A percentile compares a stretch with the other conserved stretches of the same genome.
phyloP scores from a whole-genome alignment of 2,888 invertebrate species.

The Blomia tropicalis region DNA sequence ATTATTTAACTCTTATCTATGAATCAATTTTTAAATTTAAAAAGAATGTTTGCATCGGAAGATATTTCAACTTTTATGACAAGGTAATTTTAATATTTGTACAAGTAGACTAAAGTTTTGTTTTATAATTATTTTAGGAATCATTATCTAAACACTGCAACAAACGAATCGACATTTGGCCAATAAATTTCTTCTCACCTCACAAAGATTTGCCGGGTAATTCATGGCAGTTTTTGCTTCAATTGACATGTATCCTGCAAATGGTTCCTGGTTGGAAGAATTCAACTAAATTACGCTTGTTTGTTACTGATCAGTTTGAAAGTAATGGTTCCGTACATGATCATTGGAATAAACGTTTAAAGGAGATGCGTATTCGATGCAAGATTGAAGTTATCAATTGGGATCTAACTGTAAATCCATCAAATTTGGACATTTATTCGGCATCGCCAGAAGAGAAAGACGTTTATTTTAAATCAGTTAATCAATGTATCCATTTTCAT shows the following conservation, averaged over 20 bases:
- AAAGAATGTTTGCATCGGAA: slow-evolving; percentile 82
- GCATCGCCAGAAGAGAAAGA: slow-evolving; percentile 3
- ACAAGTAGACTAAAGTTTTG: too few relatives aligned
- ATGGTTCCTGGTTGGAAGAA: slow-evolving; percentile 79
- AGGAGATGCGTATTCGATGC: slow-evolving; percentile 69
- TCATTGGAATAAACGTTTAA: slow-evolving; percentile 45
- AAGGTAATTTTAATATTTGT: slow-evolving; percentile 41
- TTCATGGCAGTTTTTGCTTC: slow-evolving; percentile 66
- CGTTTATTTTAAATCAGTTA: slow-evolving; percentile 40
- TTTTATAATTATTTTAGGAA: background rate
- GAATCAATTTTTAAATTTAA: slow-evolving; percentile 70
- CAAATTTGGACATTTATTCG: slow-evolving; percentile 16
- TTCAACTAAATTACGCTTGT: slow-evolving; percentile 60
- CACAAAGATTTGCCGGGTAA: slow-evolving; percentile 33
- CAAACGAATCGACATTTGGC: slow-evolving; percentile 88
- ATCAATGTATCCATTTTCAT: slow-evolving; percentile 58
- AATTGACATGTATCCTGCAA: slow-evolving; percentile 83
- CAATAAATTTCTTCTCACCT: slow-evolving; percentile 70
- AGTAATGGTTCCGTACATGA: slow-evolving; percentile 37
- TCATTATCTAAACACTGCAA: background rate
- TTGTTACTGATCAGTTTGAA: slow-evolving; percentile 37
- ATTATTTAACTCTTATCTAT: slow-evolving; percentile 65
- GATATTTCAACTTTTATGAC: slow-evolving; percentile 72
- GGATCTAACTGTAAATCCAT: slow-evolving; percentile 38
- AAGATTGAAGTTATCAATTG: slow-evolving; percentile 47